phyloP scores from a whole-genome alignment of 2,797 vertebrate species.

The Manis javanica region DNA sequence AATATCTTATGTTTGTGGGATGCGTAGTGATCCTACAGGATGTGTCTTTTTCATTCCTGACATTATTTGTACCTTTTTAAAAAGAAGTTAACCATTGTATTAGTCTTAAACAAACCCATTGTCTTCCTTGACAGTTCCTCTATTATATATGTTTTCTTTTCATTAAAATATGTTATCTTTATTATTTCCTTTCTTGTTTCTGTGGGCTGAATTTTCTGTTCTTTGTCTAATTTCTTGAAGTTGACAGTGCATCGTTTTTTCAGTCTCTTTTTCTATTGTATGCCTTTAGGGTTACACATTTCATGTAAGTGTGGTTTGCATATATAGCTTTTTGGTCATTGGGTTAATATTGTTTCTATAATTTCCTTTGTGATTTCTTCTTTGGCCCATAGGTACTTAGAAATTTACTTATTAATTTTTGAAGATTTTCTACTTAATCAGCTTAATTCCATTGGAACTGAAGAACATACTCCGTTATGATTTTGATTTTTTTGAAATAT shows the following conservation, averaged over 20 bases:
- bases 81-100: not conserved
- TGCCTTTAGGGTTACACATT: not conserved
- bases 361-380: not conserved
- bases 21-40: not conserved
- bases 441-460: not conserved
- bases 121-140: not conserved
- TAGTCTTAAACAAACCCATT: not conserved
- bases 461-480: conserved; percentile 13
- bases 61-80: not conserved
- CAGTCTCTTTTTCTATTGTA: not conserved
- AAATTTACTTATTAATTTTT: conserved; percentile 17
- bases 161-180: not conserved
- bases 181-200: conserved; percentile 2
- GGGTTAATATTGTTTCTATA: not conserved
- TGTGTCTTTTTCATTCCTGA: not conserved
- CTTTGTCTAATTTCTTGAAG: not conserved
- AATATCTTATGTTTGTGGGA: not conserved
- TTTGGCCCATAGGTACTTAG: not conserved
- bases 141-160: not conserved
- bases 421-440: not conserved
- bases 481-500: conserved; percentile 38
- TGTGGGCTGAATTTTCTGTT: not conserved
- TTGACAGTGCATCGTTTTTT: not conserved
- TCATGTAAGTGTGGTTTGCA: not conserved
- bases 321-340: not conserved